Conservation (phyloP, 2,797 vertebrate genomes). For the Anabas testudineus region DNA sequence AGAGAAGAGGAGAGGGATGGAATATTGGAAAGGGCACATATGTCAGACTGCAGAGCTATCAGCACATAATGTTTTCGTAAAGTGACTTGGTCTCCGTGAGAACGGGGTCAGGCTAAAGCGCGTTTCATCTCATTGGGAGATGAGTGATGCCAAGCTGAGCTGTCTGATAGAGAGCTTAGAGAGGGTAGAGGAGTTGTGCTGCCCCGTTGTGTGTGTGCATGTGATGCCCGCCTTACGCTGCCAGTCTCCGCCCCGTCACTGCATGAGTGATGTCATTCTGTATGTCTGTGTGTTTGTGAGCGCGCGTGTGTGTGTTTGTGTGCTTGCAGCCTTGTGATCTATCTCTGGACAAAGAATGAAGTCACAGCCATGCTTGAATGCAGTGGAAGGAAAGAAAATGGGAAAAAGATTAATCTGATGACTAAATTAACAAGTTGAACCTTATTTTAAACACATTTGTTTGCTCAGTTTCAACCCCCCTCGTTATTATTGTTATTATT, state of each 20-base stretch:
- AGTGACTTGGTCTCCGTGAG: constrained; percentile 52
- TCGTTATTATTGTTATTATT: too few species aligned
- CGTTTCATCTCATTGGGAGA: constrained; percentile 44
- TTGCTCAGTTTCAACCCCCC: background rate
- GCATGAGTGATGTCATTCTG: constrained; percentile 72
- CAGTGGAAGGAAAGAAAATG: constrained; percentile 13
- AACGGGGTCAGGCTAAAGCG: constrained; percentile 57
- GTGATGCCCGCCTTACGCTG: constrained; percentile 64
- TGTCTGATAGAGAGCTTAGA: constrained; percentile 66
- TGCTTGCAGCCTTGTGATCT: constrained; percentile 63
- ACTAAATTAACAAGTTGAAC: constrained; percentile 3
- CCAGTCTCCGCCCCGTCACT: constrained; percentile 70
- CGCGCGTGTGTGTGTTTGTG: constrained; percentile 26
- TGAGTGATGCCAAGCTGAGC: constrained; percentile 63
- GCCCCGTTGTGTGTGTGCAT: constrained; percentile 19
- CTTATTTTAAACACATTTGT: background rate
- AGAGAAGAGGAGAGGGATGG: background rate
- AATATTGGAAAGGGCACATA: constrained; percentile 1
- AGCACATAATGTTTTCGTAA: constrained; percentile 6
- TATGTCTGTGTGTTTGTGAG: constrained; percentile 20
- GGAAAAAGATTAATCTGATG: background rate
- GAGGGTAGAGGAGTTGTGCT: constrained; percentile 39
- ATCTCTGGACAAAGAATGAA: constrained; percentile 70
- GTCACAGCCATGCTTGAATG: constrained; percentile 43
- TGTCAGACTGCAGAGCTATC: background rate